Base-by-base conservation (phyloP, 2,113 vertebrate genomes). In the Amazona vittata region DNA sequence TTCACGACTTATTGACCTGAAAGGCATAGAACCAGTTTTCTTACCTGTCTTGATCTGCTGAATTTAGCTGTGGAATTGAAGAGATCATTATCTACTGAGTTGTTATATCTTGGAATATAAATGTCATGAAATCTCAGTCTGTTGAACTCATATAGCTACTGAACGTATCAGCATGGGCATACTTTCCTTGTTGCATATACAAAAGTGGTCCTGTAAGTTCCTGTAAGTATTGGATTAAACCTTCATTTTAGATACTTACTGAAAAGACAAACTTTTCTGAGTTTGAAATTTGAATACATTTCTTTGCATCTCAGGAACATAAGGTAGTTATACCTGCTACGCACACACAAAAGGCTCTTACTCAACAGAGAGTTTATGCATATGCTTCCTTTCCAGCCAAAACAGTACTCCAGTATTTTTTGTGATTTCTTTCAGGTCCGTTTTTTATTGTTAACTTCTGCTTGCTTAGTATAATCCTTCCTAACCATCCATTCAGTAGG, bases 1-100 rank as follows among this genome's bases (percentile, higher is more conserved):
- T 76, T 71, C 37, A 92, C 65, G 12, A 50, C 18, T 53, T 78
- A 87, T 76, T 96, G 70, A 93, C 82, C 41, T 88, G 50, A 87
- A 93, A 96, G 37, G 41, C 43, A 68, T 14, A 47, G 29, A 76
- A 35, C 1, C 4, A 9, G 2, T 70, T 87, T 93, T 85, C 24
- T 85, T 75, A 35, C 9, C 6, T 12, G 1, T 43, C 8, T 62
- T 74, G 14, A 41, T 70, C 22, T 82, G 7, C 12, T 92, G 6
- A 50, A 21, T 22, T 63, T 57, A 70, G 4, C 29, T 68, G 16
- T 49, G 12, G 28, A 50, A 39, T 15, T 46, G n/a, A 77, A 70
- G 41, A 82, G 3, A 0, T 0, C 46, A 24, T 64, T 55, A 13
- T 85, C 37, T 60, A 10, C 25, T 71, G 41, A 65, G 21, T 18